Base-by-base conservation (phyloP, 2,888 invertebrate genomes). In the Cosmia trapezina region DNA sequence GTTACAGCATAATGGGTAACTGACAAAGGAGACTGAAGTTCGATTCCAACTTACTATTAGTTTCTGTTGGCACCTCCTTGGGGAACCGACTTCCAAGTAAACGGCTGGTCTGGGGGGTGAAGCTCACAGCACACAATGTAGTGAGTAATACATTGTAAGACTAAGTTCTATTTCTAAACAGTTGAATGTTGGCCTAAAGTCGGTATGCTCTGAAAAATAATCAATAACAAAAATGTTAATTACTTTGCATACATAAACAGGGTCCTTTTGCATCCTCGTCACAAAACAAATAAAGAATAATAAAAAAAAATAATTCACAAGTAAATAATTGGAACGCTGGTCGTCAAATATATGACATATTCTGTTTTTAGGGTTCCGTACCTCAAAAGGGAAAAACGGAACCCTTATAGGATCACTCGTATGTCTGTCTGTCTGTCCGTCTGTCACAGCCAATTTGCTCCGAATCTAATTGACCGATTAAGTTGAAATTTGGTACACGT, bases 1-100 rank as follows among this genome's bases (percentile, higher is more conserved):
- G 43, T 51, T 57, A 62, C 19, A 76, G 14, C 43, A 61, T 56
- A 56, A 47, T 28, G 37, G 45, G 17, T 8, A 41, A 14, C 75
- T 67, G 54, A 74, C 75, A 80, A 74, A 69, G 33, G 43, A 17
- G 22, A 7, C 53, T n/a, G 12, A 77, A 82, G 72, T 70, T 74
- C 49, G 70, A 70, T 78, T 61, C 70, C 14, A 83, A 83, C 41
- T 85, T 78, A 64, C 63, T 82, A 73, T 79, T 67, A 83, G 86
- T 83, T 83, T 76, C 76, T 37, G 49, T 9, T 51, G 22, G 41
- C 22, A n/a, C 22, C 41, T 66, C 86, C 65, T 83, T 28, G 12
- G 73, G 66, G 76, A 67, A n/a, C 57, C 22, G 41, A 45, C 28
- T n/a, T 57, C 41, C 51, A 47, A 61, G 47, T 56, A 68, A 70